A percentile compares a stretch with the other conserved stretches of the same genome.
Conservation (phyloP, 2,888 invertebrate genomes). For the Polia nebulosa region DNA sequence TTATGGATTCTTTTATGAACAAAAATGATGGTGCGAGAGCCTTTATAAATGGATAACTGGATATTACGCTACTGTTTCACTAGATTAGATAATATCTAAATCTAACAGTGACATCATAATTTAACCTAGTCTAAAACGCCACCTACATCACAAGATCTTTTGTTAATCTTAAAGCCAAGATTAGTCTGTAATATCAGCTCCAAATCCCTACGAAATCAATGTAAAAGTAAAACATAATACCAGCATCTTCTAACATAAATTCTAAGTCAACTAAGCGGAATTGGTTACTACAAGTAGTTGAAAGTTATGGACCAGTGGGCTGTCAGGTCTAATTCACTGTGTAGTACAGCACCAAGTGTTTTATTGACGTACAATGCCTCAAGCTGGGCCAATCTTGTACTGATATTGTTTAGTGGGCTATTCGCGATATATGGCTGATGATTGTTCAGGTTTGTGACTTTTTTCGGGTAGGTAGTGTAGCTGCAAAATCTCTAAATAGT, state of each 20-base stretch:
- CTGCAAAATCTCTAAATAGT: too few relatives aligned
- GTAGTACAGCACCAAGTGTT: slow-evolving; percentile 44
- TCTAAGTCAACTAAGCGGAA: slow-evolving; percentile 57
- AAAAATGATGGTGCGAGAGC: not conserved
- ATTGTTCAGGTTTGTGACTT: not conserved
- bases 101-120: not conserved
- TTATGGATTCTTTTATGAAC: not conserved
- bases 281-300: slow-evolving; percentile 60
- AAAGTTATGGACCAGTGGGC: slow-evolving; percentile 47
- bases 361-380: slow-evolving; percentile 54
- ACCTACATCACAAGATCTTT: not conserved
- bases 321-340: slow-evolving; percentile 61
- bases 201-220: slow-evolving; percentile 37
- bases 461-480: not conserved
- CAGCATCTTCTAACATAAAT: slow-evolving; percentile 57
- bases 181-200: slow-evolving; percentile 12
- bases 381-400: slow-evolving; percentile 53
- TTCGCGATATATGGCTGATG: slow-evolving; percentile 25
- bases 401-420: slow-evolving; percentile 47
- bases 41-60: too few relatives aligned
- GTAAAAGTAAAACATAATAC: slow-evolving; percentile 44
- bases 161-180: not conserved
- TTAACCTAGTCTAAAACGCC: slow-evolving; percentile 1
- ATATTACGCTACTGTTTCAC: not conserved
- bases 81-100: not conserved